Evolutionary conservation across 2,888 invertebrate genomes (phyloP).

Genomic region (Herminia tarsipennalis): DNA sequence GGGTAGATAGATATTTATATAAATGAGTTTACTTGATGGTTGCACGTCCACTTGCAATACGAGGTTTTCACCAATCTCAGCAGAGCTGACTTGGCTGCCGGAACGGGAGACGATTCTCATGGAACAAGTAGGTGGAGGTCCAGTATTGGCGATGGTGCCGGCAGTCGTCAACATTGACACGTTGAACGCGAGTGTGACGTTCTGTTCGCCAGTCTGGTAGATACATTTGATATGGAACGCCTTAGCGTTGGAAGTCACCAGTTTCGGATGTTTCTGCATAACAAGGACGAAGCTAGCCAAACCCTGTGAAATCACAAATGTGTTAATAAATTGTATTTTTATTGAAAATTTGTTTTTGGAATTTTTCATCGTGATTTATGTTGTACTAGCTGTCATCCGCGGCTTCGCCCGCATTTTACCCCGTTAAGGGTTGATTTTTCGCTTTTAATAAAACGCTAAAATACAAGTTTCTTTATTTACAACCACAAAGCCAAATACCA

Average conservation of each 20-base stretch:
- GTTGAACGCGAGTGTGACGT: conserved; percentile 96
- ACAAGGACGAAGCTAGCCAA: conserved; percentile 97
- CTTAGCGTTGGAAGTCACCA: conserved; percentile 97
- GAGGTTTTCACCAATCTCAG: conserved; percentile 96
- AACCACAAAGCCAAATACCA: no score
- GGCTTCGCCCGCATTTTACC: no score
- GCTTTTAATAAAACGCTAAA: no score
- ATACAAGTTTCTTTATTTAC: no score
- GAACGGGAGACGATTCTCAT: conserved; percentile 96
- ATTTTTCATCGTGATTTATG: no score
- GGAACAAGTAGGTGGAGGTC: conserved; percentile 96
- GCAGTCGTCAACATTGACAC: conserved; percentile 98
- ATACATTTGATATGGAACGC: conserved; percentile 98
- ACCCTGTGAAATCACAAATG: conserved; percentile 84
- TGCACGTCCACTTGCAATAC: conserved; percentile 94
- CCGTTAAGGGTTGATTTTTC: no score
- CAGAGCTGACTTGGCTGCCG: conserved; percentile 95
- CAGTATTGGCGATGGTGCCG: conserved; percentile 97
- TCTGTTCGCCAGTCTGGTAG: conserved; percentile 97
- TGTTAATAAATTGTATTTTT: background rate
- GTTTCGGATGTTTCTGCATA: conserved; percentile 97
- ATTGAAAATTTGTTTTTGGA: background rate
- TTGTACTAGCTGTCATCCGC: no score
- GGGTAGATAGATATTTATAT: no score
- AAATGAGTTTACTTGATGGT: conserved; percentile 89